Base-by-base conservation (phyloP, 2,888 invertebrate genomes). In the Gasteruption jaculator region DNA sequence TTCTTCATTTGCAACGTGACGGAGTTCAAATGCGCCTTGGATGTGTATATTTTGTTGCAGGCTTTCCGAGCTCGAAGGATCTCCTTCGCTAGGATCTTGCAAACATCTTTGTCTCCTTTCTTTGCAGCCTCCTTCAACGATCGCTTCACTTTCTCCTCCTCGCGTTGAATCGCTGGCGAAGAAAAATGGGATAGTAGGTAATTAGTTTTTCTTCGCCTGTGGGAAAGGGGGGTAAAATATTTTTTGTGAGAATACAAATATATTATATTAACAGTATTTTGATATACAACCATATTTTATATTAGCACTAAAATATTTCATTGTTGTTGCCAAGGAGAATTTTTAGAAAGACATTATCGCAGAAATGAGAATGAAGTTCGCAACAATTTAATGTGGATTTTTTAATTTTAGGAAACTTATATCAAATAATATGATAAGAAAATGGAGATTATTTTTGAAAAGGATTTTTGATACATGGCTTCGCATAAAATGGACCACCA, bases 1-100 rank as follows among this genome's bases (percentile, higher is more conserved):
- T 96, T 94, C 71, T 96, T 94, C 96, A 99, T 97, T 74, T 93
- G 91, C 75, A 96, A 76, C 56, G 91, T 87, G 8, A 99, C 88
- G 0, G 96, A 97, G 71, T 94, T 97, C 14, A 99, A 76, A 62
- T 99, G 96, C 5, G 99, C 96, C 74, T 97, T 97, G 7, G 95
- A 92, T 1, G 92, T 88, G 68, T 96, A 86, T 52, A 99, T 87
- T 72, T 94, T 92, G 61, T 80, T 85, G 21, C 92, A 79, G 0
- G 95, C 87, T 72, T 90, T 92, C 38, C 91, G 77, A 0, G 95
- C 88, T 47, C 86, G 74, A 22, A 96, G 79, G 30, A 97, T 81
- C 75, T 96, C 95, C 64, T 92, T 95, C 0, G 96, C 97, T 40
- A 96, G 74, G 59, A 96, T 88, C 39, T 83, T 80, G 65, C 96